Conservation (phyloP, 2,888 invertebrate species). For the Rotaria sp. region DNA sequence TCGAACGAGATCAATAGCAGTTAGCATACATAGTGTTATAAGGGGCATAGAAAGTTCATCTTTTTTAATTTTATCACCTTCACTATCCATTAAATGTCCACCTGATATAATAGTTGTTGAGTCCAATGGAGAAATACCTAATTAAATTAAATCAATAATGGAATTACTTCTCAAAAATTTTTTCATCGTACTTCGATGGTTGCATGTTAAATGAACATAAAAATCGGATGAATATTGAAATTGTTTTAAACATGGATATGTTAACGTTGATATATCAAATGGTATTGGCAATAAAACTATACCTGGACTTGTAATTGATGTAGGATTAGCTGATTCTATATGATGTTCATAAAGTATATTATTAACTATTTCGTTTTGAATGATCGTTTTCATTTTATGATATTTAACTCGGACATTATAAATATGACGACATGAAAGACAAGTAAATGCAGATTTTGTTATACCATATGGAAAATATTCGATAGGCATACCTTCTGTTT, state of each 20-base stretch:
- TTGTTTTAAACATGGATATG: constrained; percentile 27
- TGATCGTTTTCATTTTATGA: neutral
- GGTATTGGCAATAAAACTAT: neutral
- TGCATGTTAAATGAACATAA: neutral
- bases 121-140: neutral
- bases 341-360: neutral
- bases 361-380: neutral
- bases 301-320: neutral
- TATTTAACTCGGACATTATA: constrained; percentile 12
- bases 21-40: neutral
- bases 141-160: no score
- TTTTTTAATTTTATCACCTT: neutral
- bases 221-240: neutral
- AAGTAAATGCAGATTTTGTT: neutral
- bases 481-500: neutral
- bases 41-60: neutral
- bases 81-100: neutral
- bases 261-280: neutral
- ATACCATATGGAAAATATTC: neutral
- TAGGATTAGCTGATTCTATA: neutral
- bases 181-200: neutral
- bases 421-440: constrained; percentile 3
- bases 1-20: constrained; percentile 13
- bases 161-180: neutral
- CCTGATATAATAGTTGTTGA: neutral